Base-by-base conservation (phyloP, 2,797 vertebrate species). In the Protonibea diacanthus region DNA sequence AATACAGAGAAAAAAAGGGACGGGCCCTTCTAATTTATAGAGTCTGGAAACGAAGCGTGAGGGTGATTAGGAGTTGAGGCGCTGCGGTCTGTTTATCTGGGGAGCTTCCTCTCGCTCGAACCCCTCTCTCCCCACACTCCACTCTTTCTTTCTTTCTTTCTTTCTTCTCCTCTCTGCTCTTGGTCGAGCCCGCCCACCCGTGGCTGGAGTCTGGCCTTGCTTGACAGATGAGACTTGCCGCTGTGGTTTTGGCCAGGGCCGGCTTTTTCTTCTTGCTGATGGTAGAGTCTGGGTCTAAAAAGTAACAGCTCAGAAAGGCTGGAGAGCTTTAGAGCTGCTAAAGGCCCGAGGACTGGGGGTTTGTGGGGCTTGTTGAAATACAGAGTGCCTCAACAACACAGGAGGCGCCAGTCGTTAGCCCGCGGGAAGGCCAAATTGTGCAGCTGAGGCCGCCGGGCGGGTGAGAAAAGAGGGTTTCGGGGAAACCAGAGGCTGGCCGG, bases 21-120 rank as follows among this genome's bases (percentile, higher is more conserved):
- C 78, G 92, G 96, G 95, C 95, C 94, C 96, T 97, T 97, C 97
- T 99, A 99, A 99, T 99, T 99, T 99, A 99, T 98, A 98, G 97
- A 96, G 95, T 95, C 95, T 97, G 97, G 96, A 98, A 99, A 97
- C 96, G 97, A 99, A 99, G 96, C 94, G 90, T 82, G n/a, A 72
- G 95, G 95, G 96, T 96, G 97, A 97, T 97, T 96, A 97, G 97
- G 96, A 99, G 97, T 97, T 95, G 94, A 97, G 98, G 96, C 95
- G 89, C 96, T 98, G 97, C 91, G 96, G 97, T 96, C 92, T 99
- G 97, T 99, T 99, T 99, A 99, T 98, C 97, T 96, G 95, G 96
- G 96, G 96, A 97, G 96, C 97, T 92, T 94, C 89, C 91, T 93
- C 91, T 91, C 72, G 65, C 91, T 90, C 61, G 58, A 88, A 95